Conservation (phyloP, 2,888 invertebrate genomes). For the Dugesia japonica region DNA sequence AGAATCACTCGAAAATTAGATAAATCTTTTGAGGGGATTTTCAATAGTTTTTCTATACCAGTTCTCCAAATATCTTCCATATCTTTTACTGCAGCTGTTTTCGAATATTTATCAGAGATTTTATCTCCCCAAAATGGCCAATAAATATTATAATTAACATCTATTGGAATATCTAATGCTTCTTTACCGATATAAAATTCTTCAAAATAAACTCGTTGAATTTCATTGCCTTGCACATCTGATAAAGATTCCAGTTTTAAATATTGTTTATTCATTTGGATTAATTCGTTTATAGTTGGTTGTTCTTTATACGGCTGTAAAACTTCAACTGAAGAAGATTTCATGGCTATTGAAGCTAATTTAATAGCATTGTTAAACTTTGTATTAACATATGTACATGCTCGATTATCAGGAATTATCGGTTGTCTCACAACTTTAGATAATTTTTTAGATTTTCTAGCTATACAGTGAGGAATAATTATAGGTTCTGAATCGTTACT, state of each 20-base stretch:
- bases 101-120: conserved; percentile 66
- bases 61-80: conserved; percentile 72
- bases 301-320: neutral
- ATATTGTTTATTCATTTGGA: neutral
- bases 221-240: conserved; percentile 43
- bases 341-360: neutral
- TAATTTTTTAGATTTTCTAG: conserved; percentile 51
- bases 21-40: conserved; percentile 54
- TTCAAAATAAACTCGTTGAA: conserved; percentile 38
- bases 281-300: neutral
- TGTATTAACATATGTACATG: neutral
- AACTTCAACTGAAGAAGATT: conserved; percentile 3
- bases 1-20: conserved; percentile 69
- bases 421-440: neutral
- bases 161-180: conserved; percentile 51
- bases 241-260: conserved; percentile 45
- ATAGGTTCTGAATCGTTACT: conserved; percentile 75
- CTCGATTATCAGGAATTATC: neutral
- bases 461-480: conserved; percentile 68
- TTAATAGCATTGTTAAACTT: neutral
- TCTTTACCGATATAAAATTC: conserved; percentile 61
- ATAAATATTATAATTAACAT: conserved; percentile 63
- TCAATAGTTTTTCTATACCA: conserved; percentile 61
- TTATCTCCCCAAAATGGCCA: conserved; percentile 75
- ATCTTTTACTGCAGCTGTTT: conserved; percentile 67